These are phyloP conservation scores for Papilio glaucus DNA, from an alignment of 1,140 invertebrate species.

Conservation along the genomic window DNA sequence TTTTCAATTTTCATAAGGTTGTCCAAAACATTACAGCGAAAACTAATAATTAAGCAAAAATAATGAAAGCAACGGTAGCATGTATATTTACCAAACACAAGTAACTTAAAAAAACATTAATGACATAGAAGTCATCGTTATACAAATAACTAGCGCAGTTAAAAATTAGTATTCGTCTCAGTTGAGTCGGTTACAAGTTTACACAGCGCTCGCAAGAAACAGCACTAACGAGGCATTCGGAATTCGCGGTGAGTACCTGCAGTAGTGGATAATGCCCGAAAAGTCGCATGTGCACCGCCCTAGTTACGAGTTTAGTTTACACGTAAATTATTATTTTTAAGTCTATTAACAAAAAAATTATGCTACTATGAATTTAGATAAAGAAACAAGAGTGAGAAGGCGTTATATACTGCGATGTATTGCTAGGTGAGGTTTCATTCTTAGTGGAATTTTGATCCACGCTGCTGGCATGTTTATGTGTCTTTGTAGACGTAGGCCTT, in stretches of 20 bases:
- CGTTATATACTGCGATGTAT: neutral
- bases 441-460: neutral
- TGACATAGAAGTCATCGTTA: neutral
- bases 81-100: no score
- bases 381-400: neutral
- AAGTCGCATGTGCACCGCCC: neutral
- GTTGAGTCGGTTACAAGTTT: neutral
- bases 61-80: no score
- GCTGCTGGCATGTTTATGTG: neutral
- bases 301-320: neutral
- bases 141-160: slow-evolving; percentile 4
- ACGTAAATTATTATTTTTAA: neutral
- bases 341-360: neutral
- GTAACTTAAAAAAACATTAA: neutral
- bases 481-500: no score
- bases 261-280: neutral
- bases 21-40: no score
- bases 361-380: neutral
- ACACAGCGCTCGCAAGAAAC: neutral
- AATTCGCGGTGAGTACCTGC: neutral
- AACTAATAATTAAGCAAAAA: no score
- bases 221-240: slow-evolving; percentile 10
- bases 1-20: no score
- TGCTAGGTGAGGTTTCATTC: neutral
- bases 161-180: slow-evolving; percentile 13